Evolutionary conservation across 2,888 invertebrate species (phyloP).

Genomic region (Eulithis prunata): DNA sequence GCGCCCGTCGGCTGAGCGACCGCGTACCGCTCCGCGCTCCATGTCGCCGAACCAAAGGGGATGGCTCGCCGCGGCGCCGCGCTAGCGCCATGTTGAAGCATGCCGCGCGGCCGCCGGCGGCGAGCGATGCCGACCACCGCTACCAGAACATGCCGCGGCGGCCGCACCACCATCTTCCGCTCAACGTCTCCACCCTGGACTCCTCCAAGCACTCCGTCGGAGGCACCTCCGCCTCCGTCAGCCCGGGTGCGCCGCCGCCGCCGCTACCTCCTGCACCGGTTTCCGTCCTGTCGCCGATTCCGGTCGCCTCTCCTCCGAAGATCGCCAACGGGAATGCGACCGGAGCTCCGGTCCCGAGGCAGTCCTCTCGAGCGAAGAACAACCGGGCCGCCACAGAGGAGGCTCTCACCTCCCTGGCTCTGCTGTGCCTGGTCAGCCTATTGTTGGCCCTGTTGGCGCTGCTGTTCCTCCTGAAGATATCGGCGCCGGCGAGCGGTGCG

Average conservation of each 20-base stretch:
- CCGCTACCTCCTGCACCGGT: constrained; percentile 51
- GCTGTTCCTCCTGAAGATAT: constrained; percentile 93
- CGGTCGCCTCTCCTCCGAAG: constrained; percentile 74
- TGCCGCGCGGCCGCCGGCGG: constrained; percentile 85
- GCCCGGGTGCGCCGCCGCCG: constrained; percentile 80
- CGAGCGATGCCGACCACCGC: constrained; percentile 81
- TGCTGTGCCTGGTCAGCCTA: constrained; percentile 93
- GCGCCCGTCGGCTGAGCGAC: constrained; percentile 50
- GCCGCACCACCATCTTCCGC: constrained; percentile 86
- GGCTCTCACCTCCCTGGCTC: constrained; percentile 92
- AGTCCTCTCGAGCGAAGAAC: constrained; percentile 63
- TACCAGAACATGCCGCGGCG: constrained; percentile 84
- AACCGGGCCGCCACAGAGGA: constrained; percentile 83
- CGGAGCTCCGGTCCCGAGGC: constrained; percentile 70
- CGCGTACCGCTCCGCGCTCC: constrained; percentile 52
- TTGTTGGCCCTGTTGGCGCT: constrained; percentile 92
- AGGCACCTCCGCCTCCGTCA: constrained; percentile 83
- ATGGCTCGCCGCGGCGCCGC: constrained; percentile 74
- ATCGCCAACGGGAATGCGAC: constrained; percentile 84
- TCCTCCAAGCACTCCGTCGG: constrained; percentile 87
- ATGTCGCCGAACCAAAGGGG: constrained; percentile 75
- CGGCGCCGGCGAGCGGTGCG: constrained; percentile 86
- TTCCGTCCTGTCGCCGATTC: constrained; percentile 61
- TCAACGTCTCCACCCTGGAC: constrained; percentile 88
- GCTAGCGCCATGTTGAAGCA: constrained; percentile 88